phyloP scores from a whole-genome alignment of 2,888 invertebrate genomes.

The Erebia palarica region DNA sequence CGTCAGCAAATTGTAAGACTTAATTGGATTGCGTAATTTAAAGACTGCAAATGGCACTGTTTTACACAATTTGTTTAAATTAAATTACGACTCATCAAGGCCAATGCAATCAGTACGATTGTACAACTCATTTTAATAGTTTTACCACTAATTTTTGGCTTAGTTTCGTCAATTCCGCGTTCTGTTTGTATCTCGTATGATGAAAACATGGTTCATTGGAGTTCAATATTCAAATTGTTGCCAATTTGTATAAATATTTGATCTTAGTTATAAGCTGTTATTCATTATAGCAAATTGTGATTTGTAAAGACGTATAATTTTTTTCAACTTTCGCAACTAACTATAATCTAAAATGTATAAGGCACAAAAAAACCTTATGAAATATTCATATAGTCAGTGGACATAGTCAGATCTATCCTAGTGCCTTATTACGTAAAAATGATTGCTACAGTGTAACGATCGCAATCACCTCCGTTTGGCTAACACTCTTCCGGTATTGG shows the following conservation, averaged over 20 bases:
- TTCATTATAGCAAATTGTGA: too few relatives aligned
- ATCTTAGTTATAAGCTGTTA: too few relatives aligned
- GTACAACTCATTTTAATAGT: conserved; percentile 1
- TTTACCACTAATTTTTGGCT: not conserved
- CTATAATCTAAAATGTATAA: too few relatives aligned
- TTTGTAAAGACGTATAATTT: too few relatives aligned
- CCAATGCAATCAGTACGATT: conserved; percentile 7
- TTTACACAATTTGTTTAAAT: conserved; percentile 15
- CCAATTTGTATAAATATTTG: not conserved
- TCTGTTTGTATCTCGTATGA: not conserved
- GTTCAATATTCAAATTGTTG: not conserved
- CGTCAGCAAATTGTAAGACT: not conserved
- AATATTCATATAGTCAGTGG: too few relatives aligned
- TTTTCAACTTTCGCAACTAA: not conserved
- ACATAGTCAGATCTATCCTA: too few relatives aligned
- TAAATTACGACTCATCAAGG: conserved; percentile 8
- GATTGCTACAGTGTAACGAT: too few relatives aligned
- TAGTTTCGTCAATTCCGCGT: conserved; percentile 11
- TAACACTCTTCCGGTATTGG: too few relatives aligned
- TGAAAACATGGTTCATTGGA: conserved; percentile 7
- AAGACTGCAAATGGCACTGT: not conserved
- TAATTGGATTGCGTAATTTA: not conserved
- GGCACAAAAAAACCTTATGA: too few relatives aligned
- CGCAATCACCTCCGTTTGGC: too few relatives aligned
- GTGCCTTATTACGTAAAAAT: too few relatives aligned